Evolutionary conservation across 30 jellyfish, hydroid and myxozoan genomes (phyloP), one percentile per base, ranked within the genome.

Genomic region (Clytia hemisphaerica): DNA sequence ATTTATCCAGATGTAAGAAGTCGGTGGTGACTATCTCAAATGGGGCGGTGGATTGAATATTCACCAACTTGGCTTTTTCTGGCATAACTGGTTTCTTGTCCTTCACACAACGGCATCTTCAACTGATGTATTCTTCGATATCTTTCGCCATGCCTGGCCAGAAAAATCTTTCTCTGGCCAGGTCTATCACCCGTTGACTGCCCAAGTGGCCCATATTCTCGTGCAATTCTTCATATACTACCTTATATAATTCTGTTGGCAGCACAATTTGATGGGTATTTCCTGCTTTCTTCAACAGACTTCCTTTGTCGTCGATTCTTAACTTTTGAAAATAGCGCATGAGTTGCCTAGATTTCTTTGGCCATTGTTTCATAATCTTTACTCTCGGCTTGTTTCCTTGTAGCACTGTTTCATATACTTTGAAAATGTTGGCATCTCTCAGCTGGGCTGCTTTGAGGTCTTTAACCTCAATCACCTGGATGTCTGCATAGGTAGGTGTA

Each of bases 171-270:
- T 73, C 55, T n/a, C 45, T 1, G 24, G 72, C 78, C 19, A 73
- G 68, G 16, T 73, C 53, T 3, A 73, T 24, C 9, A 73, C 77
- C 21, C 80, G 25, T 3, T 73, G 55, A 19, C 54, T 14, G 7
- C 85, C 77, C 9, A 73, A 35, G 42, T 73, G 85, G 1, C 85
- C 85, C 67, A 55, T 58, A 35, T 67, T n/a, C 12, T 57, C 21
- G 45, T 73, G 77, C 36, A 31, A 61, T 77, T 21, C 21, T n/a
- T 63, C 57, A 47, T 49, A 64, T 12, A 73, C 78, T n/a, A 27
- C 5, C 9, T n/a, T 26, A 3, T 44, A 54, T 10, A 55, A 27
- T 53, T 22, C 26, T 48, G 15, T 4, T 73, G 85, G 85, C 34
- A 37, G 30, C 2, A 73, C 57, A 3, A 73, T 6, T 44, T 57